These are phyloP conservation scores for Apeira syringaria DNA, from an alignment of 2,888 invertebrate species.

Conservation along the genomic window DNA sequence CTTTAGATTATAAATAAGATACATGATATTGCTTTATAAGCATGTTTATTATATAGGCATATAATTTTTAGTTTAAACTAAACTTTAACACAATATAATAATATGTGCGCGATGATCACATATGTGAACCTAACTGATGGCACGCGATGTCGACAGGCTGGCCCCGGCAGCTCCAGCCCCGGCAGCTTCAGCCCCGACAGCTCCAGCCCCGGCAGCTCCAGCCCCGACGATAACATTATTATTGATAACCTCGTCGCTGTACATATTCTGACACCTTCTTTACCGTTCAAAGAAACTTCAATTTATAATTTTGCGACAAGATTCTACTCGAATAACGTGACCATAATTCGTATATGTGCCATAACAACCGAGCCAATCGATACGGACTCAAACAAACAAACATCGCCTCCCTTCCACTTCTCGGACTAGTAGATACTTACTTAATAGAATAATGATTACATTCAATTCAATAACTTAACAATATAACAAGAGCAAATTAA, in stretches of 20 bases:
- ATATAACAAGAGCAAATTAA: slow-evolving; percentile 41
- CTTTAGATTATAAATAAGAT: slow-evolving; percentile 1
- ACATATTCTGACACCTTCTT: slow-evolving; percentile 15
- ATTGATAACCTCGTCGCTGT: slow-evolving; percentile 2
- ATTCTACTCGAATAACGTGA: not conserved
- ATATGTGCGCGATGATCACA: slow-evolving; percentile 27
- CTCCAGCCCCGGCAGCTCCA: too few relatives aligned
- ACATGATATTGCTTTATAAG: slow-evolving; percentile 12
- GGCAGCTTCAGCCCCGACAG: too few relatives aligned
- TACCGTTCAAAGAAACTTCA: slow-evolving; percentile 22
- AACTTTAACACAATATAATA: slow-evolving; percentile 1
- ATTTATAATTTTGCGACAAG: slow-evolving; percentile 13
- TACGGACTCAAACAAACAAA: slow-evolving; percentile 38
- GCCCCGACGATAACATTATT: slow-evolving; percentile 12
- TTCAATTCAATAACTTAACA: slow-evolving; percentile 52
- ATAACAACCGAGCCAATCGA: slow-evolving; percentile 25
- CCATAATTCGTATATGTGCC: slow-evolving; percentile 9
- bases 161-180: too few relatives aligned
- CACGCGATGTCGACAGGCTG: slow-evolving; percentile 45
- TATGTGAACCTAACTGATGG: slow-evolving; percentile 36
- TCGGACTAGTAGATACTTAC: slow-evolving; percentile 55
- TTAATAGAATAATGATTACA: slow-evolving; percentile 33
- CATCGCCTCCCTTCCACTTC: slow-evolving; percentile 38
- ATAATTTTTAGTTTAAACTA: slow-evolving; percentile 2
- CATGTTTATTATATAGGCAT: slow-evolving; percentile 1